phyloP scores from a whole-genome alignment of 2,888 invertebrate genomes.

The Timandra comae region DNA sequence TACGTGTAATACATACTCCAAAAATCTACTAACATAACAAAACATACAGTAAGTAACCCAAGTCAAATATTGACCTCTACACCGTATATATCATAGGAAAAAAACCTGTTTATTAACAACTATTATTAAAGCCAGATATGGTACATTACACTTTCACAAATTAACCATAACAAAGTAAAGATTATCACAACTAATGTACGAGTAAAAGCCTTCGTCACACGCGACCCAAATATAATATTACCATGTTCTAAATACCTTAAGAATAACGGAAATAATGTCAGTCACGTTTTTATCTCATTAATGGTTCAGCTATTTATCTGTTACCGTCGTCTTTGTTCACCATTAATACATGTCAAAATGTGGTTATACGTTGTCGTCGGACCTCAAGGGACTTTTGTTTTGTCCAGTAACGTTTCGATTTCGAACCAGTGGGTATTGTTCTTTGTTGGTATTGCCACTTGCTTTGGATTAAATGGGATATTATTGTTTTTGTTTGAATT shows the following conservation, averaged over 20 bases:
- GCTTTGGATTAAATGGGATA: slow-evolving; percentile 22
- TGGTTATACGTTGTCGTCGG: slow-evolving; percentile 31
- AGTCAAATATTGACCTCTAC: no score
- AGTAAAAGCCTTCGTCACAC: no score
- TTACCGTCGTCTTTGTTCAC: slow-evolving; percentile 43
- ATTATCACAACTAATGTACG: no score
- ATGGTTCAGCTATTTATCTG: slow-evolving; percentile 61
- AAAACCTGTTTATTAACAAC: no score
- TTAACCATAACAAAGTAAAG: no score
- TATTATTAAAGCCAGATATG: no score
- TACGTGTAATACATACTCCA: no score
- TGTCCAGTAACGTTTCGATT: slow-evolving; percentile 38
- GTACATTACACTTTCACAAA: no score
- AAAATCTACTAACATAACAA: no score
- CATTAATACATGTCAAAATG: slow-evolving; percentile 65
- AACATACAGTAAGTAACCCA: no score
- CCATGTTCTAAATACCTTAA: slow-evolving; percentile 22
- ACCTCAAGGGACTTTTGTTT: slow-evolving; percentile 35
- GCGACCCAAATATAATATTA: background rate
- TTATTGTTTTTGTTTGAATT: slow-evolving; percentile 12
- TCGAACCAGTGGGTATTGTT: slow-evolving; percentile 32
- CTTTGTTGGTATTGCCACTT: slow-evolving; percentile 22
- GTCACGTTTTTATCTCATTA: slow-evolving; percentile 70
- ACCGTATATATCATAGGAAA: no score
- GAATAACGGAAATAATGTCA: slow-evolving; percentile 26